Base-by-base conservation (phyloP, 2,797 vertebrate species). In the Syngnathus rostellatus region DNA sequence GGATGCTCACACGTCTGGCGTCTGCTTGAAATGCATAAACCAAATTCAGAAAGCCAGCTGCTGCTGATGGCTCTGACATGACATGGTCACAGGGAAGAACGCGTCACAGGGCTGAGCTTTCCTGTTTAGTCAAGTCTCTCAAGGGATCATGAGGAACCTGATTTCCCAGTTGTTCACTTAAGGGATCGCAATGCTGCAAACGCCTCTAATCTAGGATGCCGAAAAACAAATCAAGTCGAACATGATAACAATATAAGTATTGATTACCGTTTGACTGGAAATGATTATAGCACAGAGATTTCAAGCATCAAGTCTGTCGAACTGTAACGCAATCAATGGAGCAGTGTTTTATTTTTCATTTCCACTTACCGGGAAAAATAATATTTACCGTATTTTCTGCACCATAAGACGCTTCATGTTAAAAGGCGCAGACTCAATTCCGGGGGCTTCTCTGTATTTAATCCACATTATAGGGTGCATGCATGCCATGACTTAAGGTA, bases 11-110 rank as follows among this genome's bases (percentile, higher is more conserved):
- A 74, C 76, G 67, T 75, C 78, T 83, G 80, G 76, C 85, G 81
- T 85, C 83, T 85, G 85, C 76, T 82, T 62, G 8, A 69, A 78
- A 80, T 72, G 74, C 74, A 80, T 81, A 82, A 81, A 85, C 74
- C 69, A 78, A 70, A 81, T 76, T 80, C 77, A 76, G 77, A 75
- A 75, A 83, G 78, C 82, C 84, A 83, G 83, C 80, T 85, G 85
- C 77, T 11, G 2, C 72, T 64, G 75, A 82, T 69, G 73, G 78
- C 77, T 77, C 78, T 54, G 12, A 66, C 78, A 64, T 75, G 75
- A 76, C 78, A 79, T 23, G 62, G 43, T 50, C 43, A 14, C 62
- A 25, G 14, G n/a, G 43, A 48, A 63, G 14, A 46, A 8, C 16
- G 21, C 14, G n/a, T 63, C 43, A 2, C 61, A 45, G 0, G 21